phyloP scores from a whole-genome alignment of 2,113 vertebrate genomes.

The Chrysochloris asiatica region DNA sequence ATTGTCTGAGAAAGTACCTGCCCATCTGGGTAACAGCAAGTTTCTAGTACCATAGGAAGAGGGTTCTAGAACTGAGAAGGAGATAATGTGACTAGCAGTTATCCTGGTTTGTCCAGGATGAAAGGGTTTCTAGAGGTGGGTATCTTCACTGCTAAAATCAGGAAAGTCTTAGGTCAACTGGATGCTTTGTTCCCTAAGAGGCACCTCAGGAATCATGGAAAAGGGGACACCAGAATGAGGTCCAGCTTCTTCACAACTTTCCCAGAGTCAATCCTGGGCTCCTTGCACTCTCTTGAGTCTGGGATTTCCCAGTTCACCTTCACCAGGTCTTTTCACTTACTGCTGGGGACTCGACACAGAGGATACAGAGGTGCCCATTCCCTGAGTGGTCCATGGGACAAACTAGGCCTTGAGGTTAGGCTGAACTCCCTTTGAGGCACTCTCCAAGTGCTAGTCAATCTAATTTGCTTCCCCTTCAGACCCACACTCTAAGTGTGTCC shows the following conservation, averaged over 20 bases:
- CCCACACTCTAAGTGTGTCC: too few relatives aligned
- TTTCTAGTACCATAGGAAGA: not conserved
- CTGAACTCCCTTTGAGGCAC: not conserved
- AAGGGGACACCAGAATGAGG: not conserved
- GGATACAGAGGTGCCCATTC: fast-evolving
- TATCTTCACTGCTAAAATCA: not conserved
- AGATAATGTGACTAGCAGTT: not conserved
- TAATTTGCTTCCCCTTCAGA: too few relatives aligned
- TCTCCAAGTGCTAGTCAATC: not conserved
- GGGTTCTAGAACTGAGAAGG: not conserved
- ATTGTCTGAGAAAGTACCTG: not conserved
- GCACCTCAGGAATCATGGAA: too few relatives aligned
- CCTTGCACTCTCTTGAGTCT: not conserved
- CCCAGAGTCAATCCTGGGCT: not conserved
- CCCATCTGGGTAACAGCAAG: not conserved
- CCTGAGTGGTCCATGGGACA: not conserved
- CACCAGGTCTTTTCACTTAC: fast-evolving
- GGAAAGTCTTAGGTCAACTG: not conserved
- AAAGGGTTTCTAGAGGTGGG: not conserved
- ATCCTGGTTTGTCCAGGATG: not conserved
- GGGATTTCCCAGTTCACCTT: too few relatives aligned
- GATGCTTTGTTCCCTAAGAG: not conserved
- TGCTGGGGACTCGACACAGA: fast-evolving
- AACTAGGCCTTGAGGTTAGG: not conserved
- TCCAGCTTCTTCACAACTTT: not conserved